Percentiles rank a stretch among this genome's conserved stretches.
phyloP scores from a whole-genome alignment of 2,888 invertebrate genomes.

The Sphecodes monilicornis region DNA sequence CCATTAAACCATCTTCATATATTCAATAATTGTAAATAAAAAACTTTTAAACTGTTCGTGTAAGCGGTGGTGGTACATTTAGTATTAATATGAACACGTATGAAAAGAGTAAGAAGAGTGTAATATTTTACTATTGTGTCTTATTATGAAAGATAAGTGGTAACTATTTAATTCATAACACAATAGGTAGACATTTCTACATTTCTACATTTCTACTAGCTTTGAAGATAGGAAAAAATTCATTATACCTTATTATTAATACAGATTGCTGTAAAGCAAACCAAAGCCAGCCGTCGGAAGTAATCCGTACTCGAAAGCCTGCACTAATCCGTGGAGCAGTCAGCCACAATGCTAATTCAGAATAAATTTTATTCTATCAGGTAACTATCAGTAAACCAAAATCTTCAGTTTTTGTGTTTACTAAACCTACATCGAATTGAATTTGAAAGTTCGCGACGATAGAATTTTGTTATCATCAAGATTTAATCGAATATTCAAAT shows the following conservation, averaged over 20 bases:
- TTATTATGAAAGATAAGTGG: neutral
- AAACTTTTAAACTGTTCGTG: no score
- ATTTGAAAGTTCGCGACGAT: neutral
- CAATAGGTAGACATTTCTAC: neutral
- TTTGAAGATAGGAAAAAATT: neutral
- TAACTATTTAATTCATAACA: neutral
- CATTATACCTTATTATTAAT: neutral
- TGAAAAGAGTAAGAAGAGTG: no score
- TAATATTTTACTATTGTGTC: no score
- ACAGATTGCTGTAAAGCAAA: neutral
- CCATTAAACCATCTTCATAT: no score
- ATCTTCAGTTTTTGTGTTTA: no score
- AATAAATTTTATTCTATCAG: neutral
- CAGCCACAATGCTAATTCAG: neutral
- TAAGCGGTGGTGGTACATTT: no score
- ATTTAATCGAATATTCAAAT: neutral
- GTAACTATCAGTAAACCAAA: no score
- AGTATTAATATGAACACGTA: no score
- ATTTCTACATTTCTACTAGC: neutral
- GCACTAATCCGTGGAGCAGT: neutral
- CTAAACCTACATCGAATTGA: neutral
- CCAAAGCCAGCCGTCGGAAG: neutral
- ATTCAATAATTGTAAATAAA: no score
- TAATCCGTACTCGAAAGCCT: neutral
- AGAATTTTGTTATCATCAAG: neutral